A percentile compares a stretch with the other conserved stretches of the same genome.
Conservation (phyloP, 1,140 invertebrate genomes). For the Chrysoperla carnea region DNA sequence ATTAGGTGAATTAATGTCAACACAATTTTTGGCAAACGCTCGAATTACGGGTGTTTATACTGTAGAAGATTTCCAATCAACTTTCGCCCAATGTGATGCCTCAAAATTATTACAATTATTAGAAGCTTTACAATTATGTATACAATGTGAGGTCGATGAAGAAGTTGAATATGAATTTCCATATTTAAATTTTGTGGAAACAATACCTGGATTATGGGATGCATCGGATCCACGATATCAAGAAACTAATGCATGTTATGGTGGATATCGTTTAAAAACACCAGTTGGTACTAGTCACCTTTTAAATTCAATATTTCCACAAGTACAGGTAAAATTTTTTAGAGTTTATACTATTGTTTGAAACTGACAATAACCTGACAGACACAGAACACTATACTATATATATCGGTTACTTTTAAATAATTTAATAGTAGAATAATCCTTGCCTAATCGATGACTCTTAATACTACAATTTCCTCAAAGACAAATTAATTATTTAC, state of each 20-base stretch:
- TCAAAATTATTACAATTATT: constrained; percentile 47
- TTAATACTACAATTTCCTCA: background rate
- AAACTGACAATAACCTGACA: too few relatives aligned
- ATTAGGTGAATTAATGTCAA: constrained; percentile 44
- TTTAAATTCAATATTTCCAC: constrained; percentile 46
- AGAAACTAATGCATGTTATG: constrained; percentile 37
- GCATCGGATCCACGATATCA: constrained; percentile 35
- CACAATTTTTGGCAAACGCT: constrained; percentile 36
- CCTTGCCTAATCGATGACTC: too few relatives aligned
- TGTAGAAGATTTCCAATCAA: constrained; percentile 58
- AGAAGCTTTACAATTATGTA: constrained; percentile 52
- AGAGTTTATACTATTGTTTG: background rate
- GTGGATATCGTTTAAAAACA: constrained; percentile 43
- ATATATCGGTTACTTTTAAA: too few relatives aligned
- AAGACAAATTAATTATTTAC: too few relatives aligned
- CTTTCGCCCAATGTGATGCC: constrained; percentile 57
- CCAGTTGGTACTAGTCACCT: constrained; percentile 36
- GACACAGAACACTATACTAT: too few relatives aligned
- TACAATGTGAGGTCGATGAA: constrained; percentile 52
- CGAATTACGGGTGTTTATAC: constrained; percentile 61
- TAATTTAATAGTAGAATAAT: too few relatives aligned
- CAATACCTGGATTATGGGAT: constrained; percentile 56
- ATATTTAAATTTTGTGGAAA: constrained; percentile 56
- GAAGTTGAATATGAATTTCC: constrained; percentile 70
- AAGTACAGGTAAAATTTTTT: constrained; percentile 37